Evolutionary conservation across 2,113 vertebrate genomes (phyloP), one percentile per base, ranked within the genome.

Genomic region (Neogobius melanostomus): DNA sequence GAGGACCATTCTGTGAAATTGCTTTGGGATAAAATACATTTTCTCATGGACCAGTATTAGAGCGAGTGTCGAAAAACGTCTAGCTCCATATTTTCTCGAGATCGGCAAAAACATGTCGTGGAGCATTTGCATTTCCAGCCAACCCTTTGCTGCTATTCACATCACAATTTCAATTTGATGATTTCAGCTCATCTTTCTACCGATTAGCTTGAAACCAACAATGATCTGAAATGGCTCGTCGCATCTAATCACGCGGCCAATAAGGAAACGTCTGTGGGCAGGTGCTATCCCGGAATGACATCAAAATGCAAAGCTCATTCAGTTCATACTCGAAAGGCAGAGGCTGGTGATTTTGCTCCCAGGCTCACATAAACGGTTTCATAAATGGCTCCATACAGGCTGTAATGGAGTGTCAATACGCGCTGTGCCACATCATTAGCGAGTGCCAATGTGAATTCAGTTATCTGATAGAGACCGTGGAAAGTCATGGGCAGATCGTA

Each of bases 301-400:
- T 28, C 53, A 61, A 43, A 57, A 68, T 62, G 2, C 15, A 48
- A 52, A 47, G 49, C 16, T 67, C 51, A 59, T 62, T 14, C 36
- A 17, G 16, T 53, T 2, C 5, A 44, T 12, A 44, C 45, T 43
- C 54, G 52, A 59, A 59, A 61, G 66, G 52, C 54, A 44, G 56
- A 10, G 53, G 46, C 3, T 42, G 71, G 11, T 48, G 8, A 8
- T 64, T 63, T 60, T 15, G 42, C 21, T 68, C 59, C 61, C 3
- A 42, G 1, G 36, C 54, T 69, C 56, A 12, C 5, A 76, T 66
- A 3, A 67, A 70, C 47, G 16, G 3, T 12, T 6, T 43, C 0
- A 5, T 54, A 51, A 51, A n/a, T 15, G 50, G 14, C 50, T 52
- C 8, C 50, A 56, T 60, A 45, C 21, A 36, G 54, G 54, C 54